A percentile compares a stretch with the other conserved stretches of the same genome.
Evolutionary conservation across 2,888 invertebrate species (phyloP).

Genomic region (Tinea semifulvella): DNA sequence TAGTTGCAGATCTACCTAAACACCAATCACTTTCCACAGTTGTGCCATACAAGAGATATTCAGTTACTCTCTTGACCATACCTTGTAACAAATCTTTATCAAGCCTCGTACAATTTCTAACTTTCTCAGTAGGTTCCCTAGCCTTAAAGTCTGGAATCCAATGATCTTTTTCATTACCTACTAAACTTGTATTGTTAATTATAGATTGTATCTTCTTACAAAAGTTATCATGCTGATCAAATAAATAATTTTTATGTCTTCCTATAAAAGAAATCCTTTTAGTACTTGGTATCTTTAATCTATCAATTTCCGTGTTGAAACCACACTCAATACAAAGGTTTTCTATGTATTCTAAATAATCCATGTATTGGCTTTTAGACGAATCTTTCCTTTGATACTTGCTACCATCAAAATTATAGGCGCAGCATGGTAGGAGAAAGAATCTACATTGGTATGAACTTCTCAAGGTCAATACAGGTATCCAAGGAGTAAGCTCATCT

Average conservation of each 20-base stretch:
- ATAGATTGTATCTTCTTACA: constrained; percentile 51
- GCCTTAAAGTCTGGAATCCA: constrained; percentile 70
- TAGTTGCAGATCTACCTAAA: constrained; percentile 65
- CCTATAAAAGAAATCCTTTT: constrained; percentile 86
- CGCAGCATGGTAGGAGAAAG: constrained; percentile 95
- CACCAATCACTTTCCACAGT: constrained; percentile 65
- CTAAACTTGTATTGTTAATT: constrained; percentile 29
- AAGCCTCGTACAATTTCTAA: constrained; percentile 87
- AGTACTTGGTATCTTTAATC: constrained; percentile 95
- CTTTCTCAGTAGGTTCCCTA: constrained; percentile 73
- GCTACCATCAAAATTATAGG: constrained; percentile 86
- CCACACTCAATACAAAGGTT: constrained; percentile 73
- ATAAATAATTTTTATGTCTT: constrained; percentile 48
- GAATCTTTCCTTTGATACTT: constrained; percentile 82
- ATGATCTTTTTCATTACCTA: constrained; percentile 24
- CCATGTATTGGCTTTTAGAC: constrained; percentile 78
- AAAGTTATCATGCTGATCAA: constrained; percentile 36
- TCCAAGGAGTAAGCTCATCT: constrained; percentile 99
- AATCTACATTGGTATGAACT: constrained; percentile 80
- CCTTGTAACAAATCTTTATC: constrained; percentile 69
- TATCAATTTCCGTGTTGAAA: constrained; percentile 79
- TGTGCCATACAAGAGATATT: constrained; percentile 61
- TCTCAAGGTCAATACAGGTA: constrained; percentile 88
- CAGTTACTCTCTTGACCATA: constrained; percentile 72
- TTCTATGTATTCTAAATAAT: constrained; percentile 74